Evolutionary conservation across 2,113 vertebrate species (phyloP).

Genomic region (Serilophus lunatus): DNA sequence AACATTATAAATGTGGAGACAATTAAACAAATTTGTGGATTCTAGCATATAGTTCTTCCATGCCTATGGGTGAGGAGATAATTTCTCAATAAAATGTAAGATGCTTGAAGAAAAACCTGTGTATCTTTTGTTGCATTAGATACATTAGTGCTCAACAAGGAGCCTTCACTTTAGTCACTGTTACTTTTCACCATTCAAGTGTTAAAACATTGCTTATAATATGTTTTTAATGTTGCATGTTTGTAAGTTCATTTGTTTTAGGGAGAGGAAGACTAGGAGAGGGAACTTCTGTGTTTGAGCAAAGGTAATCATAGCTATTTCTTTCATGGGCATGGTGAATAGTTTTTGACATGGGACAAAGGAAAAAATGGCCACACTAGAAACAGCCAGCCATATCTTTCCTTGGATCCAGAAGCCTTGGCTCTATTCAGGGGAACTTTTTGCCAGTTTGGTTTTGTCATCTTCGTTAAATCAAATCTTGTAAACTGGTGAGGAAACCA

Average conservation of each 20-base stretch:
- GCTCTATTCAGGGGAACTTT: neutral
- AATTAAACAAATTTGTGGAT: neutral
- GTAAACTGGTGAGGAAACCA: neutral
- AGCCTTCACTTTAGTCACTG: neutral
- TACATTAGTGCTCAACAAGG: neutral
- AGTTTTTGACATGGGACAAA: neutral
- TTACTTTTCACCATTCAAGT: neutral
- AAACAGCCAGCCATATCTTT: neutral
- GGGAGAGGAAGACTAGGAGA: neutral
- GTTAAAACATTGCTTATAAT: neutral
- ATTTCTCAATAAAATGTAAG: neutral
- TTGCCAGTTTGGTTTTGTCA: neutral
- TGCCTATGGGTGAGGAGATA: neutral
- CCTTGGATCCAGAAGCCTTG: neutral
- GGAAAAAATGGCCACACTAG: neutral
- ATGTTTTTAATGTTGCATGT: neutral
- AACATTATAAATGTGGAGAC: neutral
- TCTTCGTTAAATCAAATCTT: neutral
- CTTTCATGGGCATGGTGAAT: neutral
- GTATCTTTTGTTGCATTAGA: neutral
- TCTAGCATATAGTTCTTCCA: neutral
- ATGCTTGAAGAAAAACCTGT: neutral
- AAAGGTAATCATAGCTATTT: neutral
- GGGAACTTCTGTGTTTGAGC: neutral
- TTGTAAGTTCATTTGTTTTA: neutral